Conservation (phyloP, 1,140 invertebrate genomes). For the Atta colombica region DNA sequence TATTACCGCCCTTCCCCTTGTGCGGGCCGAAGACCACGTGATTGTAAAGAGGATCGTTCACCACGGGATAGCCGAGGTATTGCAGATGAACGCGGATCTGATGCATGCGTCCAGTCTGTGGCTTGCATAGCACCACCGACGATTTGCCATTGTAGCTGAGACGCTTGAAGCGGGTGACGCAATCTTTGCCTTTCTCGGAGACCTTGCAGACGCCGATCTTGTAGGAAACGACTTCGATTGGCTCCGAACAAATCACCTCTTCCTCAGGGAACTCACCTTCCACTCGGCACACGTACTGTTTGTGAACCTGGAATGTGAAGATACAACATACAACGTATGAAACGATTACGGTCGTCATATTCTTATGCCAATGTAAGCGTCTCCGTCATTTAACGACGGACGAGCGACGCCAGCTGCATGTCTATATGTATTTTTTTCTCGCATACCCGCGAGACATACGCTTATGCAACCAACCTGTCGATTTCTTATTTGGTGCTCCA, state of each 20-base stretch:
- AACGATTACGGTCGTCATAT: slow-evolving; percentile 3
- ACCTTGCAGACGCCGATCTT: slow-evolving; percentile 98
- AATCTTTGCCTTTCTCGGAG: slow-evolving; percentile 95
- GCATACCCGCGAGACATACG: background rate
- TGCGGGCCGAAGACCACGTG: slow-evolving; percentile 95
- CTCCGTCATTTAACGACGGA: background rate
- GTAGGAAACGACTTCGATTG: slow-evolving; percentile 97
- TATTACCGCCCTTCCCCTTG: slow-evolving; percentile 96
- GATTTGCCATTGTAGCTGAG: slow-evolving; percentile 95
- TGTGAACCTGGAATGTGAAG: slow-evolving; percentile 90
- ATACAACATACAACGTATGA: background rate
- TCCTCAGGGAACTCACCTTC: slow-evolving; percentile 98
- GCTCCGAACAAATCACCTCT: slow-evolving; percentile 93
- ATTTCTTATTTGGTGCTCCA: slow-evolving; percentile 97
- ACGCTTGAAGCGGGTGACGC: slow-evolving; percentile 95
- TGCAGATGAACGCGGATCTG: slow-evolving; percentile 99
- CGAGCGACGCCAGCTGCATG: slow-evolving; percentile 28
- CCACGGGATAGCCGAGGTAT: slow-evolving; percentile 98
- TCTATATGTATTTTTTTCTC: slow-evolving; percentile 15
- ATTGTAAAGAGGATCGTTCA: slow-evolving; percentile 99
- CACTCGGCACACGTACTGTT: slow-evolving; percentile 99
- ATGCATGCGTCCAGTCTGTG: slow-evolving; percentile 98
- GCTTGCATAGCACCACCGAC: slow-evolving; percentile 97
- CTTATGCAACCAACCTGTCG: slow-evolving; percentile 86
- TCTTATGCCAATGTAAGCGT: slow-evolving; percentile 3